A percentile compares a stretch with the other conserved stretches of the same genome.
These are phyloP conservation scores for Coregonus sp. DNA, from an alignment of 2,797 vertebrate species.

Conservation along the genomic window DNA sequence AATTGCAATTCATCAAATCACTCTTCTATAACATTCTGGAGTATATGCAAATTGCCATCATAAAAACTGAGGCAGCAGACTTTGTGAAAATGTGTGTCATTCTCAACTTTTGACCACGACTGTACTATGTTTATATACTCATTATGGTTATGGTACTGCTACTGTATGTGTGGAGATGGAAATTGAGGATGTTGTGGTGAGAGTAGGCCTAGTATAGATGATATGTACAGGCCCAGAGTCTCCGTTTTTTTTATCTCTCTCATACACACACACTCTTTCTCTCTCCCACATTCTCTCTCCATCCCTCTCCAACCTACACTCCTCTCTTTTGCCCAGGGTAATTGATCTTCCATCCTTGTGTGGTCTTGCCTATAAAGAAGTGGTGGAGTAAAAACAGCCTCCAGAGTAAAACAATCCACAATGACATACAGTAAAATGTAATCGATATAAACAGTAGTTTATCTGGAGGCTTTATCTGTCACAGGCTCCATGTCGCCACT, in stretches of 20 bases:
- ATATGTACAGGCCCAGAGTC: neutral
- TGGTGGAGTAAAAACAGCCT: neutral
- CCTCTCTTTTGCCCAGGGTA: neutral
- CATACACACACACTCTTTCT: neutral
- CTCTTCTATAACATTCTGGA: too few relatives aligned
- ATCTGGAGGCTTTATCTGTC: neutral
- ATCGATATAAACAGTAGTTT: neutral
- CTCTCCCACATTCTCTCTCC: neutral
- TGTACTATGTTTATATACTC: too few relatives aligned
- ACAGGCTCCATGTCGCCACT: slow-evolving; percentile 5
- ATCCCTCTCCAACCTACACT: neutral
- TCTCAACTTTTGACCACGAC: too few relatives aligned
- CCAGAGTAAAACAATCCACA: neutral
- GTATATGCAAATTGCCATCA: too few relatives aligned
- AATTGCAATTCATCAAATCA: too few relatives aligned
- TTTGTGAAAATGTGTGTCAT: too few relatives aligned
- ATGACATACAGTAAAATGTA: neutral
- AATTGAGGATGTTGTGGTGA: neutral
- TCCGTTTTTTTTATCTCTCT: neutral
- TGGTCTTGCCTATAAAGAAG: neutral
- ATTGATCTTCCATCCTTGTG: neutral
- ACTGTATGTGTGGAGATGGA: neutral
- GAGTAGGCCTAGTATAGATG: neutral
- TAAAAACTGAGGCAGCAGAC: too few relatives aligned
- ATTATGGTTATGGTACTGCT: neutral